Conservation (phyloP, 2,797 vertebrate genomes). For the Pogonophryne albipinna region DNA sequence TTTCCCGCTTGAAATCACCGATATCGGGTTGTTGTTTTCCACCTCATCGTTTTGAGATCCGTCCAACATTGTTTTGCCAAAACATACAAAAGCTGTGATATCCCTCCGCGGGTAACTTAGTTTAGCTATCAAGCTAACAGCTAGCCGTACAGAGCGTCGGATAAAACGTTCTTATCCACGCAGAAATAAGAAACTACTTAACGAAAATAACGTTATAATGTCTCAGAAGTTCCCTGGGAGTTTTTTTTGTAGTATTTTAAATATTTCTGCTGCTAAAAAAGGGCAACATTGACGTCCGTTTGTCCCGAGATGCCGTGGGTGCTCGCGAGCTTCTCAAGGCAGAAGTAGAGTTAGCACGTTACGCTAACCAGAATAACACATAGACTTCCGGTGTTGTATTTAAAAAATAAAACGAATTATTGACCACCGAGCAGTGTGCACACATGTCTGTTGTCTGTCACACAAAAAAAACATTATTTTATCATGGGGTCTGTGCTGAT, state of each 20-base stretch:
- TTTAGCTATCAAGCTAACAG: constrained; percentile 50
- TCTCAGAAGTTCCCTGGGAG: not conserved
- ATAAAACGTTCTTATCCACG: not conserved
- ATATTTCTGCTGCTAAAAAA: not conserved
- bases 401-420: constrained; percentile 39
- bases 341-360: not conserved
- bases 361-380: not conserved
- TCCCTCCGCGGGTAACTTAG: not conserved
- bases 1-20: constrained; percentile 4
- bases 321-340: not conserved
- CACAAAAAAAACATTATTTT: no score
- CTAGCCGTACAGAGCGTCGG: constrained; percentile 16
- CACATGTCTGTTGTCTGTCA: no score
- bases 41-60: constrained; percentile 50
- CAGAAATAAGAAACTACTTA: not conserved
- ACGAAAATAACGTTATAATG: not conserved
- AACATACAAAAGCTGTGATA: constrained; percentile 60
- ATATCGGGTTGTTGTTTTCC: constrained; percentile 67
- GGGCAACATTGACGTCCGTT: not conserved
- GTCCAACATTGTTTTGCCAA: constrained; percentile 60
- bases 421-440: no score
- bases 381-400: not conserved
- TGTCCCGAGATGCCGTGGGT: not conserved
- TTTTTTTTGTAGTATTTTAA: accelerated
- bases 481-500: not conserved